Conservation (phyloP, 2,113 vertebrate genomes). For the Xiphophorus couchianus region DNA sequence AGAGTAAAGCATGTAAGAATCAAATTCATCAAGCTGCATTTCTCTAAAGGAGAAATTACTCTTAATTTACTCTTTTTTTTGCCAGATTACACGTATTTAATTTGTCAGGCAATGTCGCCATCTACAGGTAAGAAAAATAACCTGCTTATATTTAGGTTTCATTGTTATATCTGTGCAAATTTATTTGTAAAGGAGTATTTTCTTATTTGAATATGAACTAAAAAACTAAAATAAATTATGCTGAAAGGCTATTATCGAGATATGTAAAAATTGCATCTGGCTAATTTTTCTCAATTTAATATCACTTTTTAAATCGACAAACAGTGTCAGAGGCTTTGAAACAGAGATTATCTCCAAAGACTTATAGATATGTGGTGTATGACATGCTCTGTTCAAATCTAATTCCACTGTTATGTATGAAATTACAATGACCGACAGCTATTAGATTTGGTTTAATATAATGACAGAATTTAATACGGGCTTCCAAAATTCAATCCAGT, state of each 20-base stretch:
- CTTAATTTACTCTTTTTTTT: conserved; percentile 24
- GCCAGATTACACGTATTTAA: conserved; percentile 3
- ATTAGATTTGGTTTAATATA: conserved; percentile 81
- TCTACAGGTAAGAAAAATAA: conserved; percentile 83
- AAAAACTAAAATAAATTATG: background rate
- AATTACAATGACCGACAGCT: conserved; percentile 83
- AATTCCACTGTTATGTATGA: conserved; percentile 38
- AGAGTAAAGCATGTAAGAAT: conserved; percentile 57
- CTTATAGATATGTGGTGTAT: conserved; percentile 19
- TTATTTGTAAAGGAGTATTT: background rate
- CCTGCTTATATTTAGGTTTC: conserved; percentile 13
- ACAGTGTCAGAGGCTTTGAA: conserved; percentile 21
- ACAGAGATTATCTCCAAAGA: conserved; percentile 27
- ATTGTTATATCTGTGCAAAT: conserved; percentile 13
- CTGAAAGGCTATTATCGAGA: background rate
- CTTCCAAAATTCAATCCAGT: conserved; percentile 83
- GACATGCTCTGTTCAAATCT: conserved; percentile 26
- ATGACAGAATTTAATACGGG: conserved; percentile 77
- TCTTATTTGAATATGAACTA: background rate
- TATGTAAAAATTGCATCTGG: background rate
- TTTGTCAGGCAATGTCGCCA: conserved; percentile 92
- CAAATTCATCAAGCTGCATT: conserved; percentile 40
- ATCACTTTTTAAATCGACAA: conserved; percentile 20
- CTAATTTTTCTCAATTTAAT: conserved; percentile 11
- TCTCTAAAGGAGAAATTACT: conserved; percentile 26